Evolutionary conservation across 2,113 vertebrate species (phyloP), one percentile per base, ranked within the genome.

Genomic region (Neodontobutis hainanensis): DNA sequence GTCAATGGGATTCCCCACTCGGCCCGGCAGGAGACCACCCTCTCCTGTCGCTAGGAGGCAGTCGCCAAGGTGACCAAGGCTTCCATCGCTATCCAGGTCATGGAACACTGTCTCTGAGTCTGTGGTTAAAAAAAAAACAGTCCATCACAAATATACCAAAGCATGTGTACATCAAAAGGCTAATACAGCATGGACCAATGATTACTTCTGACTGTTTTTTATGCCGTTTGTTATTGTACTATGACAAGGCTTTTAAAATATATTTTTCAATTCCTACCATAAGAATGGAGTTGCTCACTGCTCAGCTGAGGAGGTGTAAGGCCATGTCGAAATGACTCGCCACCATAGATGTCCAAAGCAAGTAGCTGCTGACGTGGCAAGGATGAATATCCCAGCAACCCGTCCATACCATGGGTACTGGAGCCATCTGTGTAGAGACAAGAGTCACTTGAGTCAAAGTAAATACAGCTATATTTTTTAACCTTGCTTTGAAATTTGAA

Each of bases 1-100:
- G 85, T 95, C 95, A 0, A 96, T 95, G 78, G 95, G 95, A 80
- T 95, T 96, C 84, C 94, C 94, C 87, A 95, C 92, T 4, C 94
- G 91, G 5, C 92, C 93, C 12, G 93, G 77, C 80, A 96, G 84
- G 50, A 93, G 91, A 65, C 89, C 90, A 32, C 87, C 87, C 0
- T 95, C 94, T 0, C 93, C 91, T 0, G 93, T 85, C 15, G 92
- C 90, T 68, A 95, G 79, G 86, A 95, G 91, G 88, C 94, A 94
- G 75, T 95, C 94, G 2, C 94, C 94, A 45, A 96, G 92, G 85
- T 95, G 94, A 84, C 92, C 84, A 38, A 95, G 93, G 83, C 92
- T 92, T 69, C 92, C 92, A 77, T 95, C 94, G 0, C 93, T 94
- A 91, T 96, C 94, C 91, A 96, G 90, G 62, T 95, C 94, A 3